Conservation (phyloP, 2,113 vertebrate species). For the Atractosteus spatula region DNA sequence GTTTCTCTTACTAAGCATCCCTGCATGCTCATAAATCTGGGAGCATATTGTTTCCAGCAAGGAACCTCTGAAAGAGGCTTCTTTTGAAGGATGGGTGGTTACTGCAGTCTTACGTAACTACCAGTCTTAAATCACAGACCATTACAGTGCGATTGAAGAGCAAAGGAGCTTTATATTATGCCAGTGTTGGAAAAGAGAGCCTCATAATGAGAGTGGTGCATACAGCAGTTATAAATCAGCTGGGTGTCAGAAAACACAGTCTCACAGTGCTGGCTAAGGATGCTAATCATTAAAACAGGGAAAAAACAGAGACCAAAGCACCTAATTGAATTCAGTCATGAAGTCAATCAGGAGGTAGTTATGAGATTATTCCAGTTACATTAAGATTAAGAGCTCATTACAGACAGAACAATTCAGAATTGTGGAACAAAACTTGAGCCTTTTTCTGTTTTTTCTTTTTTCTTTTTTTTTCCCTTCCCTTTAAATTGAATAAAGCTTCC, state of each 20-base stretch:
- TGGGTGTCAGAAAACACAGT: background rate
- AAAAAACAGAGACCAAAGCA: background rate
- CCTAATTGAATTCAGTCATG: slow-evolving; percentile 19
- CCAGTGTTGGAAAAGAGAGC: background rate
- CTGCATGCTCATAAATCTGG: too few species aligned
- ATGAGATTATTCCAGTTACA: slow-evolving; percentile 26
- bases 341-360: slow-evolving; percentile 20
- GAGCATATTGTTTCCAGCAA: too few species aligned
- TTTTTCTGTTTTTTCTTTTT: slow-evolving; percentile 6
- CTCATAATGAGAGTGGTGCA: background rate
- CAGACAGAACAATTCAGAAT: background rate
- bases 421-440: slow-evolving; percentile 15
- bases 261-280: background rate
- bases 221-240: background rate
- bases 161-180: background rate
- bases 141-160: background rate
- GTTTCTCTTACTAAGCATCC: too few species aligned
- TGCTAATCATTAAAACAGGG: background rate
- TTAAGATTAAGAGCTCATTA: slow-evolving; percentile 16
- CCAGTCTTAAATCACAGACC: background rate
- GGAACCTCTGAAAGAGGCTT: too few species aligned
- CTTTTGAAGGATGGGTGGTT: too few species aligned
- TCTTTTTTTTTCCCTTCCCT: slow-evolving; percentile 2
- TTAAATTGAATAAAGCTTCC: slow-evolving; percentile 27
- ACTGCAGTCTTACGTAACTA: background rate